Evolutionary conservation across 2,113 vertebrate species (phyloP).

Genomic region (Mormyrus iriodes): DNA sequence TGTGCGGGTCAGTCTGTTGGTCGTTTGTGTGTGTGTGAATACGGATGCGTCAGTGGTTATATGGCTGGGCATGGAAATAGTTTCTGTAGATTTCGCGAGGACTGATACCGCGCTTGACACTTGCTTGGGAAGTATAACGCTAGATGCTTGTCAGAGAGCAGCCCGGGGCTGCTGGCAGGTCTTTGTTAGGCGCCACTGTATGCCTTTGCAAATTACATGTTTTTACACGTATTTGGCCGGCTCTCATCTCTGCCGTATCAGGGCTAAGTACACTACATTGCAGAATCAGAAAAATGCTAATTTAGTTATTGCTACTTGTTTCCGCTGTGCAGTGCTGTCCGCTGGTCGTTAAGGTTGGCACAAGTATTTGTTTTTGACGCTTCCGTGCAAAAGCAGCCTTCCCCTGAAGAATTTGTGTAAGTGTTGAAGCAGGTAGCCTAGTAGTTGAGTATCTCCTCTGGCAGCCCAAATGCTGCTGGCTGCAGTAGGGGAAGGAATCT

Average conservation of each 20-base stretch:
- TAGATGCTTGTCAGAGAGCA: not conserved
- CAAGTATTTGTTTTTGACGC: not conserved
- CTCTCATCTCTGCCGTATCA: not conserved
- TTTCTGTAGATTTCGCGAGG: not conserved
- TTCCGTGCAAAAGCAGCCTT: not conserved
- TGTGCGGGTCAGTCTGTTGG: not conserved
- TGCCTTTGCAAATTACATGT: not conserved
- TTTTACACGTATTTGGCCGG: not conserved
- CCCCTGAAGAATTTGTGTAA: not conserved
- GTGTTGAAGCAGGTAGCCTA: not conserved
- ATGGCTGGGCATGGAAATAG: not conserved
- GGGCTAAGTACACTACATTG: not conserved
- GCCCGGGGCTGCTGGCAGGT: not conserved
- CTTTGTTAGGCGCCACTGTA: conserved; percentile 3
- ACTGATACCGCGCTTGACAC: not conserved
- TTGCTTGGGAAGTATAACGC: not conserved
- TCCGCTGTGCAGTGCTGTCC: not conserved
- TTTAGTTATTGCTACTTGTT: not conserved
- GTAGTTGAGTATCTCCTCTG: not conserved
- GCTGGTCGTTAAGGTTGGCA: not conserved
- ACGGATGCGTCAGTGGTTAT: not conserved
- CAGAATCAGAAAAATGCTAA: not conserved
- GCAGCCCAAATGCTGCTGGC: not conserved
- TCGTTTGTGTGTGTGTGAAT: not conserved
- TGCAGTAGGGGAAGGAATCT: not conserved